Percentiles rank a stretch among this genome's conserved stretches.
Conservation (phyloP, 2,797 vertebrate species). For the Coreius guichenoti region DNA sequence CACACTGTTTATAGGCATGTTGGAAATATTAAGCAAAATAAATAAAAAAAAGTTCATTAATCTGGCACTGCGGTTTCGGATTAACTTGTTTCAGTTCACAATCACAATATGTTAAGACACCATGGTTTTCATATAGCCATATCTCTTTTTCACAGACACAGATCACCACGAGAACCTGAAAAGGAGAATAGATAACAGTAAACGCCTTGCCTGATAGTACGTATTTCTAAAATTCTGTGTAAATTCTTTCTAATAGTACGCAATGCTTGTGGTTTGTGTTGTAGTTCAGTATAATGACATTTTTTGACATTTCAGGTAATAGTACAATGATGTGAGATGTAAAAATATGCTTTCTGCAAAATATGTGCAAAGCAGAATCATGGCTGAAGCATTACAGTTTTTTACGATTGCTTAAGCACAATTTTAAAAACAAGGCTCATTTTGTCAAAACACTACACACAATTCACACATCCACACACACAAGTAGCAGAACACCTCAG, state of each 20-base stretch:
- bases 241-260: not conserved
- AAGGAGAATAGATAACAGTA: not conserved
- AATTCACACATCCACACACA: no score
- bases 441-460: no score
- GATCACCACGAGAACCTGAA: not conserved
- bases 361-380: no score
- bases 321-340: not conserved
- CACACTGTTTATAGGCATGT: not conserved
- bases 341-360: not conserved
- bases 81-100: slow-evolving; percentile 4
- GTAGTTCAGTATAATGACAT: not conserved
- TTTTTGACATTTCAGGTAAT: not conserved
- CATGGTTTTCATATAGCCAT: slow-evolving; percentile 8
- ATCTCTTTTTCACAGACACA: not conserved
- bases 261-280: not conserved
- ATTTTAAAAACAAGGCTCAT: no score
- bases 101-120: slow-evolving; percentile 24
- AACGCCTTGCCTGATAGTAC: not conserved
- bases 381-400: no score
- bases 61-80: not conserved
- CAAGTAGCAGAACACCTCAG: no score
- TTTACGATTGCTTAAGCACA: no score
- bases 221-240: not conserved
- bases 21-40: not conserved
- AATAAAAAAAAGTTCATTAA: not conserved